Conservation (phyloP, 2,888 invertebrate species). For the Cerceris rybyensis region DNA sequence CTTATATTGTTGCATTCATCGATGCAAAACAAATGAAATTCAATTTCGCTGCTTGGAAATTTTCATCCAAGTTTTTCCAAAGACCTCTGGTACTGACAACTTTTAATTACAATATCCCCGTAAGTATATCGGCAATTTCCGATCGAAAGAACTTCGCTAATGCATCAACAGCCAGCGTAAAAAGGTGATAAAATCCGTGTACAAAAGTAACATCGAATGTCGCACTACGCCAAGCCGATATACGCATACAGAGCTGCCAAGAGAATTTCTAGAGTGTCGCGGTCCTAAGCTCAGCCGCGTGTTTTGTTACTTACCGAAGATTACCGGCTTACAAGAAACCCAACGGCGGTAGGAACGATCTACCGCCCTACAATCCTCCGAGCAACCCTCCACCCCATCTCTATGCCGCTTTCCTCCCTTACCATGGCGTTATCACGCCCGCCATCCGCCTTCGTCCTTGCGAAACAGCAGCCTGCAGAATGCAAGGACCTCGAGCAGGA, state of each 20-base stretch:
- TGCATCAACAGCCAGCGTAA: background rate
- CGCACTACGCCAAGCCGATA: conserved; percentile 61
- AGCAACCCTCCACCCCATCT: conserved; percentile 27
- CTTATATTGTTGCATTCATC: too few species aligned
- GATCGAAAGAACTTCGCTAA: background rate
- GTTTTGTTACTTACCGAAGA: conserved; percentile 77
- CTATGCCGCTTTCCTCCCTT: conserved; percentile 34
- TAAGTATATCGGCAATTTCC: background rate
- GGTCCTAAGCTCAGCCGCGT: conserved; percentile 65
- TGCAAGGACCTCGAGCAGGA: conserved; percentile 6
- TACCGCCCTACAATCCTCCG: conserved; percentile 58
- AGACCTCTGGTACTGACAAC: too few species aligned
- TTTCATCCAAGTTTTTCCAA: too few species aligned
- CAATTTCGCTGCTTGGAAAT: too few species aligned
- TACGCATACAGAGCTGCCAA: conserved; percentile 49
- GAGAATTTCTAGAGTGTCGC: conserved; percentile 63
- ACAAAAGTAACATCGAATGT: conserved; percentile 38
- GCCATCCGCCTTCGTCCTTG: conserved; percentile 44
- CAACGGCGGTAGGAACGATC: conserved; percentile 65
- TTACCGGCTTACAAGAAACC: conserved; percentile 75
- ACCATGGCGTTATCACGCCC: conserved; percentile 62
- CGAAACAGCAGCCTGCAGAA: conserved; percentile 53
- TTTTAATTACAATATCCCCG: too few species aligned
- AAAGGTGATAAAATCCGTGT: conserved; percentile 16
- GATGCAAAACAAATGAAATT: too few species aligned